Conservation (phyloP, 2,888 invertebrate genomes). For the Tetropium fuscum region DNA sequence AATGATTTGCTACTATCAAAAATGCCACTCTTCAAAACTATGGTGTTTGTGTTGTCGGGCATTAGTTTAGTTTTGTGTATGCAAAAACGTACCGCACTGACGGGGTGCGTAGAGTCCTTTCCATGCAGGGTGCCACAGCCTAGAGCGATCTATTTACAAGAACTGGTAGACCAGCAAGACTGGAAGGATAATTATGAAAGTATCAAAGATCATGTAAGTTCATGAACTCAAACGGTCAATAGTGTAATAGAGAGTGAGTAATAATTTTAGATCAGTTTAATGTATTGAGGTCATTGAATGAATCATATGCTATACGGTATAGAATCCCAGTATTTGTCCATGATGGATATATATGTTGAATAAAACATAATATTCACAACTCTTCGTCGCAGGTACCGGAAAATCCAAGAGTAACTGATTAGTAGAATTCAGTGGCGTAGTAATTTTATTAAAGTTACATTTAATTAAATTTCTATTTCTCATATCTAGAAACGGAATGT, state of each 20-base stretch:
- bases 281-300: background rate
- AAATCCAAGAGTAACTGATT: no score
- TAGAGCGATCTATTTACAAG: conserved; percentile 5
- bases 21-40: background rate
- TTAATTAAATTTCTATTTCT: no score
- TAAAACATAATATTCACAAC: no score
- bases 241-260: background rate
- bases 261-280: background rate
- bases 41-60: background rate
- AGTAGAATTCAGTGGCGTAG: no score
- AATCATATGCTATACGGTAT: no score
- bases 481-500: no score
- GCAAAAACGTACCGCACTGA: background rate
- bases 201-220: background rate
- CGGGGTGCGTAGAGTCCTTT: background rate
- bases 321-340: no score
- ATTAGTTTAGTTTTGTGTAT: background rate
- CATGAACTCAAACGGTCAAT: background rate
- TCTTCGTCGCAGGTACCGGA: no score
- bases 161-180: background rate
- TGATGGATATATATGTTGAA: no score
- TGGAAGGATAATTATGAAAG: background rate
- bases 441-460: no score
- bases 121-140: conserved; percentile 7
- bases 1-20: background rate